Evolutionary conservation across 1,140 invertebrate genomes (phyloP).

Genomic region (Megalonaias nervosa): DNA sequence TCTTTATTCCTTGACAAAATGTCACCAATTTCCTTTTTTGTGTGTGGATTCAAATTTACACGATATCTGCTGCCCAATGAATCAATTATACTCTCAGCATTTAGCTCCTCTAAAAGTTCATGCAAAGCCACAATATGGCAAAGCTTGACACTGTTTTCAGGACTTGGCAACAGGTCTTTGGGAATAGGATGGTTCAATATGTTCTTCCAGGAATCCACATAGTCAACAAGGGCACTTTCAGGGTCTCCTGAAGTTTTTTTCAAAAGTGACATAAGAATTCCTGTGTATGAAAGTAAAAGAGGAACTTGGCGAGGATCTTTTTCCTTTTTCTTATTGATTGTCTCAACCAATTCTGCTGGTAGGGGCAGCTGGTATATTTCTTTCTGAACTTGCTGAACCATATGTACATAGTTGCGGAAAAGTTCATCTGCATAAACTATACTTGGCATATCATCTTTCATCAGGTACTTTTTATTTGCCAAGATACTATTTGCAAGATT

Average conservation of each 20-base stretch:
- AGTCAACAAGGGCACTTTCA: slow-evolving; percentile 4
- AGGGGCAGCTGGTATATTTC: slow-evolving; percentile 6
- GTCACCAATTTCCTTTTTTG: slow-evolving; percentile 3
- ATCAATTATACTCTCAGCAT: slow-evolving; percentile 21
- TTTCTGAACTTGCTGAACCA: slow-evolving; percentile 7
- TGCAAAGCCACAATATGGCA: slow-evolving; percentile 23
- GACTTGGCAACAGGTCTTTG: slow-evolving; percentile 12
- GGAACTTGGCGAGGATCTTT: slow-evolving; percentile 4
- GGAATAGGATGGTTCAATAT: slow-evolving; percentile 7
- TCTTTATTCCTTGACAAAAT: background rate
- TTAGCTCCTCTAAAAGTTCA: slow-evolving; percentile 20
- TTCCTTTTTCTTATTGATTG: background rate
- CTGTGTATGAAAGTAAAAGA: slow-evolving; percentile 12
- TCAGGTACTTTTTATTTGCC: background rate
- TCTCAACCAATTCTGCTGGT: slow-evolving; percentile 5
- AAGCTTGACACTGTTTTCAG: slow-evolving; percentile 4
- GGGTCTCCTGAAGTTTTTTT: slow-evolving; percentile 15
- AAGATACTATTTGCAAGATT: background rate
- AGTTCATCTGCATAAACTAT: slow-evolving; percentile 30
- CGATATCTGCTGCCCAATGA: slow-evolving; percentile 1
- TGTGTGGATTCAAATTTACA: background rate
- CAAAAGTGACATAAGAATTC: slow-evolving; percentile 24
- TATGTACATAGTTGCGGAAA: slow-evolving; percentile 5
- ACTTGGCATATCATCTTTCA: background rate
- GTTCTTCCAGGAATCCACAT: background rate